Base-by-base conservation (phyloP, 2,888 invertebrate species). In the Drosophila falleni region DNA sequence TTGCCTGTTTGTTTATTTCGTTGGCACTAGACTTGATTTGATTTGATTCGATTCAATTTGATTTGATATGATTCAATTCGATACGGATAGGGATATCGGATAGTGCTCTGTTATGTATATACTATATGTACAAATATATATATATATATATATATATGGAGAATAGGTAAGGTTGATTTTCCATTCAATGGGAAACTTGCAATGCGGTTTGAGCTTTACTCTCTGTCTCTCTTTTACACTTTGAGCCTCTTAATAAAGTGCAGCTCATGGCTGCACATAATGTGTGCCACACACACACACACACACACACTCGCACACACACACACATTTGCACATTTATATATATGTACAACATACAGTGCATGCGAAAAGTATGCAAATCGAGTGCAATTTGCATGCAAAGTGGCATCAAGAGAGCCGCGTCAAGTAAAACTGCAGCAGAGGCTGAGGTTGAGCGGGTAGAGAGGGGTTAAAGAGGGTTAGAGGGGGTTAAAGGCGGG, bases 301-400 rank as follows among this genome's bases (percentile, higher is more conserved):
- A 46, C 13, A 50, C 15, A 59, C 41, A 37, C n/a, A 49, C 29
- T 47, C 13, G 42, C 13, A 50, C 15, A 59, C 35, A 33, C 16
- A 51, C 10, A 33, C 26, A 15, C 35, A 33, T 13, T 44, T 11
- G 13, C 15, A 8, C 15, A 9, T 10, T 46, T 29, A 16, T 54
- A 26, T 51, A 23, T 35, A 29, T 54, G 41, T 46, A 54, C 23
- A 49, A 66, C 59, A 71, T 49, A 73, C 80, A 85, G 80, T 85
- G 88, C 82, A 80, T 81, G 82, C 71, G 65, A 79, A 81, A 85
- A 85, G 82, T 87, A 83, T 83, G 83, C 82, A 87, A 87, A 83
- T 83, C 72, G 77, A 79, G 79, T 76, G 79, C 76, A 87, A 83
- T 83, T 83, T 87, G 88, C 86, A 83, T 83, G 86, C 79, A 85